A percentile compares a stretch with the other conserved stretches of the same genome.
phyloP scores from a whole-genome alignment of 2,797 vertebrate species.

The Hoplostethus mediterraneus region DNA sequence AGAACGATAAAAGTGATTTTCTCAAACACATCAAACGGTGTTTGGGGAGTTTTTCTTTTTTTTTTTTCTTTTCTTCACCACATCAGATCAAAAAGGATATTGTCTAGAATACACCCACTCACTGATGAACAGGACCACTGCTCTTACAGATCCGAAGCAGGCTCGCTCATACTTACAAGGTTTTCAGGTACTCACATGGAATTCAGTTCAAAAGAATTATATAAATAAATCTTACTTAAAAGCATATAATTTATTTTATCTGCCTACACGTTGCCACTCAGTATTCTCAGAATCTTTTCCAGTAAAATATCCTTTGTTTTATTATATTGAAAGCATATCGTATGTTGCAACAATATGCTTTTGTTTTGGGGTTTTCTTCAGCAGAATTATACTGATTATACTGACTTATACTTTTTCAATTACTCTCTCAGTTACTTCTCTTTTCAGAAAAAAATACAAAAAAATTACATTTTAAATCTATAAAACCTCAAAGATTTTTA shows the following conservation, averaged over 20 bases:
- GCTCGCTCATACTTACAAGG: conserved; percentile 19
- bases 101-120: conserved; percentile 14
- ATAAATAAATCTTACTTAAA: not conserved
- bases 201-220: too few relatives aligned
- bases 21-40: conserved; percentile 26
- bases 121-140: not conserved
- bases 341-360: not conserved
- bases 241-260: not conserved
- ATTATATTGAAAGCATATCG: not conserved
- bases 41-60: conserved; percentile 10
- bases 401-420: too few relatives aligned
- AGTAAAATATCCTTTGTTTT: not conserved
- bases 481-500: too few relatives aligned
- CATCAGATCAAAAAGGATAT: conserved; percentile 22
- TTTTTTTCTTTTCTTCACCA: not conserved
- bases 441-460: too few relatives aligned
- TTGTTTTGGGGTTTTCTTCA: not conserved
- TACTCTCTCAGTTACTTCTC: too few relatives aligned
- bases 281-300: not conserved
- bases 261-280: not conserved
- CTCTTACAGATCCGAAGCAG: conserved; percentile 7
- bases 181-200: not conserved
- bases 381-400: too few relatives aligned
- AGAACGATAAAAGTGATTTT: conserved; percentile 50
- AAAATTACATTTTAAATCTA: too few relatives aligned